Base-by-base conservation (phyloP, 2,113 vertebrate genomes). In the Sialia sialis region DNA sequence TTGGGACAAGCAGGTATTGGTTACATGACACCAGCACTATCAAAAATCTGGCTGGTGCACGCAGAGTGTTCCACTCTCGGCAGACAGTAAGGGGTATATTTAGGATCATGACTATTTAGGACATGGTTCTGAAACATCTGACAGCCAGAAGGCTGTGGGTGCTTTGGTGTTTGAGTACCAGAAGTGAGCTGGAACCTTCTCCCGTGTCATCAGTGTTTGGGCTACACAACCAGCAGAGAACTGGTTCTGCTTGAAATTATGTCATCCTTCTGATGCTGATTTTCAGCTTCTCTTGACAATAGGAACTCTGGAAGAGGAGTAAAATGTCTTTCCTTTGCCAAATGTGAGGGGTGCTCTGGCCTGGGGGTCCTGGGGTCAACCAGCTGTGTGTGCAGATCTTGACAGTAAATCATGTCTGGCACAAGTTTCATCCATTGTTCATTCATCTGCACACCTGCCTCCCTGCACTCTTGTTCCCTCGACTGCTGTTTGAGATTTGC, bases 371-470 rank as follows among this genome's bases (percentile, higher is more conserved):
- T 27, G 43, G 14, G 18, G 2, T 30, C 66, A 67, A 0, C 8
- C 4, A 0, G 11, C 3, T 70, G 41, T 72, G 20, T 5, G 14
- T 13, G 7, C 1, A 11, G 10, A 8, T 21, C 27, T 34, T 16
- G 22, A 11, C 49, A 58, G 55, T 60, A 77, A 54, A 55, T 70
- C 36, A 13, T 3, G 27, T 51, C 63, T 74, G 74, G 23, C 43
- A 48, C 56, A 55, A 70, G 48, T 62, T 73, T 87, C 39, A 54
- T 34, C n/a, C 34, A 6, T 39, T 63, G 80, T 41, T 86, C 34
- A 3, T 39, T 49, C 34, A 11, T 30, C 58, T 49, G 82, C 66
- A 43, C 69, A 54, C 44, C 44, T 27, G 16, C 52, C 56, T 79
- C 66, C 49, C 43, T n/a, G 13, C 20, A 1, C 20, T 13, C 30